Evolutionary conservation across 2,797 vertebrate species (phyloP), one percentile per base, ranked within the genome.

Genomic region (Chloroceryle inda): DNA sequence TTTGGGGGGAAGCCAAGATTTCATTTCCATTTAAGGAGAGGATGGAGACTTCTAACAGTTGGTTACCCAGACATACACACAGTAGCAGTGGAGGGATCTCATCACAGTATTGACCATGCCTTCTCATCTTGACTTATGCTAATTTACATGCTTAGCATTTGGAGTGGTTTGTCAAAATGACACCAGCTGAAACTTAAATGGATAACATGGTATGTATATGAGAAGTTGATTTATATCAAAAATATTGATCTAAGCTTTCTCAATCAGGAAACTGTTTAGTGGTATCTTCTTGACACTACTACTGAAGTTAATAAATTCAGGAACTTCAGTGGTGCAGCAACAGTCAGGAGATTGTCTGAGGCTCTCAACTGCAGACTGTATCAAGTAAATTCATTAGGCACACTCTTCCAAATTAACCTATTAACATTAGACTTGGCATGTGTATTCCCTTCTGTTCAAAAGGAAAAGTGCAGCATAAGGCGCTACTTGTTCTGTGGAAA

Each of bases 401-500:
- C 55, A 5, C 52, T 77, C 45, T 87, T 81, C 33, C 33, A 78
- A 68, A 64, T 81, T 10, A 85, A 45, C 38, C 13, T 49, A 38
- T 35, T 21, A 72, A 17, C 22, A 38, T 53, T 23, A 58, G 38
- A 11, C 13, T 18, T 58, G 37, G 19, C 20, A 6, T 18, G 14
- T 1, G 0, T 16, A 8, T 42, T 55, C 29, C 47, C 3, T n/a
- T 76, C 23, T 71, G 26, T 63, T 88, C 24, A 31, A 61, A 45
- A 68, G 22, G 45, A 53, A 42, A 47, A 77, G 17, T 10, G 11
- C 10, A 61, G 21, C 0, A 1, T 26, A 42, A 85, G 19, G 19
- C 0, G 0, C 10, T 33, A 7, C 10, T 44, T 0, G 0, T 33
- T 66, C 38, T 63, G 24, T 42, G 11, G 37, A 63, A 74, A 40